Evolutionary conservation across 2,797 vertebrate genomes (phyloP), one percentile per base, ranked within the genome.

Genomic region (Anguilla obscura): DNA sequence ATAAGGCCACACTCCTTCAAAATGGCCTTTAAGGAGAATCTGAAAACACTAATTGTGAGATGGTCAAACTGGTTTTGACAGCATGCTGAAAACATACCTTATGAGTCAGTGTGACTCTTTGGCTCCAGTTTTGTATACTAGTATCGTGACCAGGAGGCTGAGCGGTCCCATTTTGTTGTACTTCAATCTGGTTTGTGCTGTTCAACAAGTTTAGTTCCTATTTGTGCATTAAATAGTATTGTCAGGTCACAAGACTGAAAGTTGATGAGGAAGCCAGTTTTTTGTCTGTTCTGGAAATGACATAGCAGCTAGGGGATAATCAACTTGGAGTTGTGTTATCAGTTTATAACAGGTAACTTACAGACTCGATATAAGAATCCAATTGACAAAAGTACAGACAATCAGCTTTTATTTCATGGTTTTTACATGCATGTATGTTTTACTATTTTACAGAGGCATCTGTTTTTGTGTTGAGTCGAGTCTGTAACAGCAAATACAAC

Each of bases 1-100:
- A 74, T 30, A 33, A 74, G 27, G 24, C 27, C 30, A 14, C 30
- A 74, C 27, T 12, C 69, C 69, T 74, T 30, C 1, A 12, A 82
- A 45, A 82, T 7, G 24, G 40, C 18, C 21, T 50, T 82, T 82
- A 45, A 18, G 76, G 76, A 80, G 76, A 80, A 80, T 21, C 33
- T 0, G 6, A 18, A 40, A 79, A 79, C 33, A 79, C 50, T 48
- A n/a, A 82, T 21, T 36, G 27, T 82, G 2, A 56, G 18, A 63
- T 79, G 33, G 63, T 85, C 6, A n/a, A 54, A 86, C 27, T 86
- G 9, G 45, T 87, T 91, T 90, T 91, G 40, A 86, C 88, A 63
- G 86, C 90, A 33, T 56, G 87, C 83, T 87, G 88, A 89, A 92
- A 90, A 92, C 92, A 89, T 91, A 88, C 90, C 88, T 88, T 87